Evolutionary conservation across 2,888 invertebrate species (phyloP), one percentile per base, ranked within the genome.

Genomic region (Pseudanteris insignis): DNA sequence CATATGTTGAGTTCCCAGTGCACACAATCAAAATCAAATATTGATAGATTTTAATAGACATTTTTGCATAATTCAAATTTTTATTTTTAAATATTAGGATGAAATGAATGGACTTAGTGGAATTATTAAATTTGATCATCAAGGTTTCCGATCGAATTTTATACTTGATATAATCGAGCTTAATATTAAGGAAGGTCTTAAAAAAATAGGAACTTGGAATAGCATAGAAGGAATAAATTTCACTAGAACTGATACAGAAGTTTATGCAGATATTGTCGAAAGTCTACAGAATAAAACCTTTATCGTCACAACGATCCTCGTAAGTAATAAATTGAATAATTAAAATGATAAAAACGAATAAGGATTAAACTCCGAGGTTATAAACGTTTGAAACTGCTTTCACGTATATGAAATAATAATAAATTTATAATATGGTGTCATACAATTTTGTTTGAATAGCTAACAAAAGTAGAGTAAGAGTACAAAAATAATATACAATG

Each of bases 61-160:
- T n/a, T n/a, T n/a, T n/a, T n/a, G n/a, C n/a, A n/a, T n/a, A n/a
- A n/a, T n/a, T n/a, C n/a, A n/a, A n/a, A n/a, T n/a, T n/a, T n/a
- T n/a, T n/a, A n/a, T n/a, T n/a, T n/a, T 18, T 18, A 18, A 18
- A 18, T 18, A 4, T 18, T 81, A 94, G 93, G 90, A 94, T 63
- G 92, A 93, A 83, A 92, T 94, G 88, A 87, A 89, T 70, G 96
- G 96, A n/a, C 83, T 95, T 68, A 94, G 94, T 1, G 96, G 96
- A 64, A 88, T 90, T 51, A 94, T 96, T 72, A 92, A 92, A 82
- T 95, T 96, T 81, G 94, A 96, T 82, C 91, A 92, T 81, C 91
- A 93, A 82, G 96, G 97, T 46, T 92, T 94, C 81, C 86, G 97
- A 58, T 91, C 92, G 33, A 91, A 94, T 80, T 95, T 96, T 77